A percentile compares a stretch with the other conserved stretches of the same genome.
These are phyloP conservation scores for Cyprinodon tularosa DNA, from an alignment of 2,113 vertebrate genomes.

Conservation along the genomic window DNA sequence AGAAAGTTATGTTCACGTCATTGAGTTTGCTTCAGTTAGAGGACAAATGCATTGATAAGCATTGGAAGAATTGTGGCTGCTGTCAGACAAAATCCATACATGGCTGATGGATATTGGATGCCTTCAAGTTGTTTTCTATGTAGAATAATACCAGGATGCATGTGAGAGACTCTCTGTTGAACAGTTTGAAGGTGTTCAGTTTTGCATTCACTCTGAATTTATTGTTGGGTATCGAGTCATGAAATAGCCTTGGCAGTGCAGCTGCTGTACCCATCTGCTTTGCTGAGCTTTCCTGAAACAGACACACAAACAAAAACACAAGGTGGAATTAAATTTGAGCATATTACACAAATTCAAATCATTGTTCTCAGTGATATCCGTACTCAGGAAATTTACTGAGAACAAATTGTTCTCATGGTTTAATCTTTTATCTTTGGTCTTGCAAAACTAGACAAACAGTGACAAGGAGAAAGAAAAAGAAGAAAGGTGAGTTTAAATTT, in stretches of 20 bases:
- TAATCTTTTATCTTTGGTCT: not conserved
- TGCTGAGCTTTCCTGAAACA: conserved; percentile 17
- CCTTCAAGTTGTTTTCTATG: conserved; percentile 29
- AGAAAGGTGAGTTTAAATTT: not conserved
- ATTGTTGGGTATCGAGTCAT: conserved; percentile 63
- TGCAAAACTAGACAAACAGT: not conserved
- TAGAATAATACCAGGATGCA: conserved; percentile 26
- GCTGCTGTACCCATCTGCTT: conserved; percentile 64
- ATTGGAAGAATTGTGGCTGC: conserved; percentile 13
- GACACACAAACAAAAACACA: conserved; percentile 3
- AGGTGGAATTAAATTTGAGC: conserved; percentile 23
- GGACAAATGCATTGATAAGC: conserved; percentile 22
- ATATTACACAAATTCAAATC: conserved; percentile 1
- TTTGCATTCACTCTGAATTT: conserved; percentile 57
- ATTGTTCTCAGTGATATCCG: conserved; percentile 17
- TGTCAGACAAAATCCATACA: conserved; percentile 21
- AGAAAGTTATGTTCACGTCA: not conserved
- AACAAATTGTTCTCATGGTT: conserved; percentile 1
- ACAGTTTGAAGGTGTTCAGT: conserved; percentile 41
- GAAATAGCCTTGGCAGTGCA: conserved; percentile 61
- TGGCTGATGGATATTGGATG: conserved; percentile 24
- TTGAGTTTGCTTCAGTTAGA: conserved; percentile 8
- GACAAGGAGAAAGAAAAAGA: not conserved
- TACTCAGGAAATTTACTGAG: conserved; percentile 10
- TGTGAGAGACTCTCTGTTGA: conserved; percentile 27